A percentile compares a stretch with the other conserved stretches of the same genome.
Conservation (phyloP, 2,797 vertebrate genomes). For the Fringilla coelebs region DNA sequence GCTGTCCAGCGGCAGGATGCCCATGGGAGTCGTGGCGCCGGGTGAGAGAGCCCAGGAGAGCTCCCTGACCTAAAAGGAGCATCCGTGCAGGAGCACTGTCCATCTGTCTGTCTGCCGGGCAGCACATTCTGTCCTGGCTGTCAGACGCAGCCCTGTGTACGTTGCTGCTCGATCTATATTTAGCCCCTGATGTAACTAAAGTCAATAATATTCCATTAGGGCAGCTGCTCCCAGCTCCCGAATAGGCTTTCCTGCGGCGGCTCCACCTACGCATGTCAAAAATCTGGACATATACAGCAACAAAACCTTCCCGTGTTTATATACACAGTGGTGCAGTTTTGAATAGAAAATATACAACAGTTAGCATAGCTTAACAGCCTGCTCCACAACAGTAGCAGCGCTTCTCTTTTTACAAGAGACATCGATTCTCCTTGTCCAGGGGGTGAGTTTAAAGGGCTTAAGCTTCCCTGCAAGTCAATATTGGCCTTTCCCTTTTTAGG, state of each 20-base stretch:
- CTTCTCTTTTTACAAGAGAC: slow-evolving; percentile 5
- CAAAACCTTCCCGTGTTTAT: slow-evolving; percentile 39
- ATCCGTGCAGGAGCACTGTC: not conserved
- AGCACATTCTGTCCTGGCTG: slow-evolving; percentile 63
- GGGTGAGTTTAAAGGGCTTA: slow-evolving; percentile 42
- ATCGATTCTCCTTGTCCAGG: slow-evolving; percentile 30
- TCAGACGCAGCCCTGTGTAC: not conserved
- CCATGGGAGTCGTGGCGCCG: fast-evolving
- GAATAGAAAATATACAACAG: slow-evolving; percentile 39
- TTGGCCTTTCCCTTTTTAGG: slow-evolving; percentile 67
- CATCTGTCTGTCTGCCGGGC: not conserved
- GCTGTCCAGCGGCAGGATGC: not conserved
- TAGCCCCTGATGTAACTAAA: slow-evolving; percentile 69
- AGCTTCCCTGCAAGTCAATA: slow-evolving; percentile 37
- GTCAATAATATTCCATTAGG: slow-evolving; percentile 62
- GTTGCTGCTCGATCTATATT: slow-evolving; percentile 57
- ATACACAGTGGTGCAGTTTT: slow-evolving; percentile 21
- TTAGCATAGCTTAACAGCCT: slow-evolving; percentile 30
- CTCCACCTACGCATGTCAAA: slow-evolving; percentile 28
- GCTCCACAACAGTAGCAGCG: not conserved
- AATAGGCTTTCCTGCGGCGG: slow-evolving; percentile 11
- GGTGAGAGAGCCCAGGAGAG: not conserved
- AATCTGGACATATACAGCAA: slow-evolving; percentile 48
- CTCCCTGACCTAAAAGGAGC: not conserved
- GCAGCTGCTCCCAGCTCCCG: slow-evolving; percentile 44